Conservation (phyloP, 2,113 vertebrate genomes). For the Atlantisia rogersi region DNA sequence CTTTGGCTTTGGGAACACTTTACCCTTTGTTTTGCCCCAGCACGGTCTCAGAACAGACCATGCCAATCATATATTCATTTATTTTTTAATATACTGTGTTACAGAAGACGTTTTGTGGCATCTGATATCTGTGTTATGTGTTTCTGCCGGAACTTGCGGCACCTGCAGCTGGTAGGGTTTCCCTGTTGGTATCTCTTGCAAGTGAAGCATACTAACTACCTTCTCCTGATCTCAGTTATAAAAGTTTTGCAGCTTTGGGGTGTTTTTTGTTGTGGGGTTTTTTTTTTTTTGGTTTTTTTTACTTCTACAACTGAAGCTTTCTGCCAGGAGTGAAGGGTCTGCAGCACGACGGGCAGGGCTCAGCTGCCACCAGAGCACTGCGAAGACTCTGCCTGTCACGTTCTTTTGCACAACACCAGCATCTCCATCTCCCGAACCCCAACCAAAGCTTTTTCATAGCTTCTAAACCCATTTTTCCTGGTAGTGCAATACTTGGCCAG, state of each 20-base stretch:
- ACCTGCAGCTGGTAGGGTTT: slow-evolving; percentile 65
- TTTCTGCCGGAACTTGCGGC: slow-evolving; percentile 57
- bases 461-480: neutral
- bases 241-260: slow-evolving; percentile 47
- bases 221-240: slow-evolving; percentile 40
- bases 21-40: neutral
- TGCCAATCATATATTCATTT: slow-evolving; percentile 77
- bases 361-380: rapidly evolving
- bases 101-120: slow-evolving; percentile 59
- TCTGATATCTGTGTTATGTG: slow-evolving; percentile 62
- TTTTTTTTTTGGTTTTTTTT: neutral
- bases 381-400: neutral
- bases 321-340: neutral
- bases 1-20: neutral
- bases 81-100: neutral
- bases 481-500: neutral
- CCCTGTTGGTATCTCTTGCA: slow-evolving; percentile 45
- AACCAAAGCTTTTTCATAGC: neutral
- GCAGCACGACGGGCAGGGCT: neutral
- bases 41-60: slow-evolving; percentile 21
- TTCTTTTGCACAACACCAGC: neutral
- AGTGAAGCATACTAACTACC: slow-evolving; percentile 58
- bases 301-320: slow-evolving; percentile 28
- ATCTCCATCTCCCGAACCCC: neutral
- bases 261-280: neutral